Evolutionary conservation across 2,888 invertebrate species (phyloP), one percentile per base, ranked within the genome.

Genomic region (Eudemis profundana): DNA sequence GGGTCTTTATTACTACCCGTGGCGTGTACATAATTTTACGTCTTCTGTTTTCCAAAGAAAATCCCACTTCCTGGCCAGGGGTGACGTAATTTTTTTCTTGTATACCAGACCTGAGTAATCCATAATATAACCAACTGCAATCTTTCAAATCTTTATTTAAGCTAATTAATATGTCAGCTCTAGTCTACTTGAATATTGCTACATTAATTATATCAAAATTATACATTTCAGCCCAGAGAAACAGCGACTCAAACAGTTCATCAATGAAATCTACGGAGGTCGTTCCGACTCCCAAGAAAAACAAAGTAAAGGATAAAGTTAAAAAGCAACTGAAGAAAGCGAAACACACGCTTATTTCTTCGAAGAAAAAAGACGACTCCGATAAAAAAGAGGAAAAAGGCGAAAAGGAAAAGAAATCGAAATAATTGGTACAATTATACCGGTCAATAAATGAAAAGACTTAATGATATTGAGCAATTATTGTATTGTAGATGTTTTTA

Each of bases 311-410:
- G 67, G 92, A 92, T 70, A 91, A 90, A 83, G 85, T 92, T 15
- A 92, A 91, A 73, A 92, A 90, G 73, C 92, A 92, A 75, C 76
- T 92, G 3, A 92, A 92, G 72, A 92, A 90, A 74, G 92, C 91
- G 0, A 92, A 92, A 72, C 87, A 92, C 63, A 75, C 89, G 1
- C 77, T 92, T 40, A 87, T 89, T 60, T 74, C 87, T 60, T 74
- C 87, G 1, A 90, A 91, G 81, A 91, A 89, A 74, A 90, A 90
- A 70, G 89, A 90, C 14, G 90, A 85, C 33, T 74, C 78, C 3
- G 61, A 83, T n/a, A 75, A 76, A 36, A 85, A 84, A 70, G 82
- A 87, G 40, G 85, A 84, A 10, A 87, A 88, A 76, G 61, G 72
- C 17, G 83, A 89, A 61, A 88, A 86, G 74, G 87, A 87, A 61